Base-by-base conservation (phyloP, 1,140 invertebrate genomes). In the Listronotus bonariensis region DNA sequence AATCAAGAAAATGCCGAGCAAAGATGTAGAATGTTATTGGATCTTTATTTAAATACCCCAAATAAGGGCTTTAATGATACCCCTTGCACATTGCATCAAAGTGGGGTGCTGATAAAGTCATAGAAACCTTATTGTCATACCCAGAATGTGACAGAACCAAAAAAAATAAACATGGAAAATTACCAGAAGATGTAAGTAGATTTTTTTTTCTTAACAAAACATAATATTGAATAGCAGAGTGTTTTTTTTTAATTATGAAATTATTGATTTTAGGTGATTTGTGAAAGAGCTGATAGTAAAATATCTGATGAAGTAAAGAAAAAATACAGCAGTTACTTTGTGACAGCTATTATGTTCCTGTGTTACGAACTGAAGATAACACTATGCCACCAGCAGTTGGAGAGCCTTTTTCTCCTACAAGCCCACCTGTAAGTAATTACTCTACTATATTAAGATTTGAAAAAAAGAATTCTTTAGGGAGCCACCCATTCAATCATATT, bases 41-140 rank as follows among this genome's bases (percentile, higher is more conserved):
- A 97, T 79, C 84, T 94, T 9, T 98, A 96, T 78, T 83, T 98
- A 12, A 98, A 98, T 79, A 96, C 92, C 38, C 94, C 95, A 0
- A 94, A 97, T 74, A 96, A 95, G 82, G 89, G 85, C 12, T 84
- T 92, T 46, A 90, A 93, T 79, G 93, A 97, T 76, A 95, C 93
- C 0, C 93, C 95, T 0, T 97, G 10, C 95, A 97, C 82, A 93
- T 97, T 83, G 93, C 94, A 12, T 86, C 87, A 3, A 97, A 96
- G 81, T 90, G 88, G 81, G 94, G 93, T 1, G 84, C 85, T 15
- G 81, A 86, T n/a, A 86, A 89, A 36, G 88, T 90, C 40, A 90
- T 95, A 3, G 85, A 89, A 73, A 80, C 93, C 38, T 81, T 97
- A 6, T 84, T 90, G 0, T 87, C 88, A 0, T 93, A 92, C 83